These are phyloP conservation scores for Triplophysa dalaica DNA, from an alignment of 2,113 vertebrate species.

Conservation along the genomic window DNA sequence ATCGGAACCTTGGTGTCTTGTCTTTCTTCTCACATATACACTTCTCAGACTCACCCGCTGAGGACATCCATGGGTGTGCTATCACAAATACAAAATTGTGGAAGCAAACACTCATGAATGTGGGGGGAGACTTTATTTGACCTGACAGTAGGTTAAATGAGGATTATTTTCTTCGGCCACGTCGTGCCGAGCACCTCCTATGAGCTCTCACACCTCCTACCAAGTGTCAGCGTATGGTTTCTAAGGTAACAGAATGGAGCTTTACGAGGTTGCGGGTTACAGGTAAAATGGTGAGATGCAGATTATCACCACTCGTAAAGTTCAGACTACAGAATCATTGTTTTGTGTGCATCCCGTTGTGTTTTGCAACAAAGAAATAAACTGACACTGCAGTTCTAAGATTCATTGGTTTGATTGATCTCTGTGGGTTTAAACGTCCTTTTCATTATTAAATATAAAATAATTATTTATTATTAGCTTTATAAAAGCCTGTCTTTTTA, in stretches of 20 bases:
- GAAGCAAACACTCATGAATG: background rate
- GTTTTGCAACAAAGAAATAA: background rate
- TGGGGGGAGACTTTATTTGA: constrained; percentile 18
- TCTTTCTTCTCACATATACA: constrained; percentile 1
- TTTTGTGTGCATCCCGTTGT: background rate
- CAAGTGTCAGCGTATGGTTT: constrained; percentile 58
- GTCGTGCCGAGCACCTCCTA: background rate
- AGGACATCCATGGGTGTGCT: background rate
- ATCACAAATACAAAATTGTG: background rate
- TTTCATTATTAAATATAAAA: too few relatives aligned
- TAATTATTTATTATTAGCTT: too few relatives aligned
- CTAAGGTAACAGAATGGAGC: constrained; percentile 69
- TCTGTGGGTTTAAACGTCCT: too few relatives aligned
- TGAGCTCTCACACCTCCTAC: constrained; percentile 20
- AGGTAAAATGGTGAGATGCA: constrained; percentile 55
- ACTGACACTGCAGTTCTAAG: too few relatives aligned
- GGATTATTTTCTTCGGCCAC: constrained; percentile 5
- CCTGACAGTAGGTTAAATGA: constrained; percentile 35
- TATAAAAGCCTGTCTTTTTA: too few relatives aligned
- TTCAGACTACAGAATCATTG: background rate
- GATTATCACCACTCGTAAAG: constrained; percentile 19
- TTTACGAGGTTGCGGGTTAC: constrained; percentile 60
- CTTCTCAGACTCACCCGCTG: background rate
- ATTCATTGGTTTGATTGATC: too few relatives aligned
- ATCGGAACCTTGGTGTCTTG: constrained; percentile 1